Conservation (phyloP, 2,888 invertebrate species). For the Drosophila greeni region DNA sequence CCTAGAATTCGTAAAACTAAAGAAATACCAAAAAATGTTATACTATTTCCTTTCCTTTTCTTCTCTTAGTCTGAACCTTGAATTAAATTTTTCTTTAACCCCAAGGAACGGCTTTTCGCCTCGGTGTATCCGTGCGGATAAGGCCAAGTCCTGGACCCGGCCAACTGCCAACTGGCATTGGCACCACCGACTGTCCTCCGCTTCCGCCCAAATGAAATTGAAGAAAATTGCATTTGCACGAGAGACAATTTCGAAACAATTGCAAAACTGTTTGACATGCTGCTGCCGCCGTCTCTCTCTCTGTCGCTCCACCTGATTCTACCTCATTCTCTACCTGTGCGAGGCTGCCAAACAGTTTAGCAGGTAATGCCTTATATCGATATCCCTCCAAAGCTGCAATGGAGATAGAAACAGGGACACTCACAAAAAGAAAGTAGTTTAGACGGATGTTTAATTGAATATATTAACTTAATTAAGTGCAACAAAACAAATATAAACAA, state of each 20-base stretch:
- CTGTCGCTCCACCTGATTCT: conserved; percentile 17
- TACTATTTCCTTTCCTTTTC: too few relatives aligned
- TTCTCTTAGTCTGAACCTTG: not conserved
- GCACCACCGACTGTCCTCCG: conserved; percentile 41
- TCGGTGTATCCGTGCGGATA: conserved; percentile 30
- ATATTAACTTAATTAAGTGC: not conserved
- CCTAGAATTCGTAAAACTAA: not conserved
- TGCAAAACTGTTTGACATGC: conserved; percentile 74
- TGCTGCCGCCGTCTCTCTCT: conserved; percentile 32
- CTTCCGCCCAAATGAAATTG: conserved; percentile 71
- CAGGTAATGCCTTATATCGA: conserved; percentile 75
- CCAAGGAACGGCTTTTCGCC: not conserved
- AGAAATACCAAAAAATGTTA: not conserved
- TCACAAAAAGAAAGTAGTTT: not conserved
- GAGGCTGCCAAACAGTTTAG: conserved; percentile 73
- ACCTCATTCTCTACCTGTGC: conserved; percentile 31
- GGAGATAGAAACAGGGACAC: conserved; percentile 7
- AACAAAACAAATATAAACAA: not conserved
- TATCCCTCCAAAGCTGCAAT: conserved; percentile 43
- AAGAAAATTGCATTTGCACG: conserved; percentile 74
- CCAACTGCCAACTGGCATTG: conserved; percentile 58
- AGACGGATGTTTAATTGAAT: too few relatives aligned
- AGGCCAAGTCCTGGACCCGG: conserved; percentile 25
- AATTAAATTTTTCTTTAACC: not conserved
- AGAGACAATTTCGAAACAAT: conserved; percentile 76